Base-by-base conservation (phyloP, 2,888 invertebrate species). In the Andricus curvator region DNA sequence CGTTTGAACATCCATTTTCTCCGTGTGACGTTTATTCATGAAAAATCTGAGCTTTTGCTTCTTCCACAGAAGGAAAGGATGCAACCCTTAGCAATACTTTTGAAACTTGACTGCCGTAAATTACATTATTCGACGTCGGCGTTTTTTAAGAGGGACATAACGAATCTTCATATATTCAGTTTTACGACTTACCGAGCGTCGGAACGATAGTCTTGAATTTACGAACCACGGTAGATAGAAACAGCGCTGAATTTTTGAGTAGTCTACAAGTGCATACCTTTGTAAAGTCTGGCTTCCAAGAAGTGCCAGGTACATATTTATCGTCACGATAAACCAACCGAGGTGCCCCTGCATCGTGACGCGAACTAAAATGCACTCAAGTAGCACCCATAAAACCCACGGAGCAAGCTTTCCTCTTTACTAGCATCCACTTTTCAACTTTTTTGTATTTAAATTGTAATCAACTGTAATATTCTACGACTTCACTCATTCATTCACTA, bases 41-140 rank as follows among this genome's bases (percentile, higher is more conserved):
- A 25, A 25, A 25, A 48, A 15, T 48, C 13, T 44, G 25, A 11
- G 9, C 25, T 13, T 22, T 22, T n/a, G 22, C 20, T 60, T 22
- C 62, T 25, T 62, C 9, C 25, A 5, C 11, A 22, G 62, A 62
- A 25, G 25, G 11, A 37, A 66, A 66, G 37, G 33, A 41, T n/a
- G n/a, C 37, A 37, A n/a, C n/a, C 37, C 65, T 29, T 48, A 17
- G 65, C 17, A 20, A 20, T n/a, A 22, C 8, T 60, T 33, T 51
- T 70, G 29, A n/a, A 70, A 51, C 51, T n/a, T 33, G 51, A 74
- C 70, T 74, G 51, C n/a, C 70, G 33, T 74, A 74, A 74, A 74
- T 56, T 74, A n/a, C 33, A 74, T 74, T 11, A 74, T 29, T 11
- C 44, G 8, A 74, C 51, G 56, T 56, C 70, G 51, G 51, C 20